Percentiles rank a stretch among this genome's conserved stretches.
Evolutionary conservation across 2,797 vertebrate genomes (phyloP).

Genomic region (Neomorphus geoffroyi): DNA sequence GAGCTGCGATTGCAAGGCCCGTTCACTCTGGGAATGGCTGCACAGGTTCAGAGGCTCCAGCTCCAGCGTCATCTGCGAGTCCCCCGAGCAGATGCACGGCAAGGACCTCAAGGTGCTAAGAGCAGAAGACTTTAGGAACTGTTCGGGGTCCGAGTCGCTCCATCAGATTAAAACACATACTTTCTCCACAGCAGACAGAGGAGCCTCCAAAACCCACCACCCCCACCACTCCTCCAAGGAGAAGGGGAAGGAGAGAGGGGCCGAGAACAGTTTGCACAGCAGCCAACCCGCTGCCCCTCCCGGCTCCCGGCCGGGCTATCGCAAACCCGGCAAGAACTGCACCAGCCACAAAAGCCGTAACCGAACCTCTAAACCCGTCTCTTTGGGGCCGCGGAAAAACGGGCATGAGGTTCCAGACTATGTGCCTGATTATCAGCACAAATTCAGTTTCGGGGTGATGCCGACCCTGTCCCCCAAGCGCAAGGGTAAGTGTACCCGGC

Average conservation of each 20-base stretch:
- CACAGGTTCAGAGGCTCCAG: constrained; percentile 93
- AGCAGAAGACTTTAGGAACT: constrained; percentile 90
- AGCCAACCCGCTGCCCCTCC: constrained; percentile 76
- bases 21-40: constrained; percentile 96
- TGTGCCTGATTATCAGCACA: constrained; percentile 90
- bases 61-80: constrained; percentile 86
- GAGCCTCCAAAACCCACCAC: constrained; percentile 83
- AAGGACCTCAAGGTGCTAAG: constrained; percentile 90
- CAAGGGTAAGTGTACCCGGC: constrained; percentile 93
- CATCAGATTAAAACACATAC: constrained; percentile 92
- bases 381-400: constrained; percentile 79
- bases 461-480: constrained; percentile 87
- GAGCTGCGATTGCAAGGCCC: constrained; percentile 92
- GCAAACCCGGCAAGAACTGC: constrained; percentile 91
- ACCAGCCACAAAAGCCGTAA: constrained; percentile 87
- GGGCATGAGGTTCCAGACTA: constrained; percentile 90
- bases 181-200: constrained; percentile 84
- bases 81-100: constrained; percentile 81
- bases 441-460: constrained; percentile 82
- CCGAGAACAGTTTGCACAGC: constrained; percentile 75
- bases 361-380: constrained; percentile 68
- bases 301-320: constrained; percentile 77
- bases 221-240: constrained; percentile 74
- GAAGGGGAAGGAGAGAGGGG: constrained; percentile 65
- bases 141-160: constrained; percentile 89